phyloP scores from a whole-genome alignment of 2,113 vertebrate species.

The Panthera leo region DNA sequence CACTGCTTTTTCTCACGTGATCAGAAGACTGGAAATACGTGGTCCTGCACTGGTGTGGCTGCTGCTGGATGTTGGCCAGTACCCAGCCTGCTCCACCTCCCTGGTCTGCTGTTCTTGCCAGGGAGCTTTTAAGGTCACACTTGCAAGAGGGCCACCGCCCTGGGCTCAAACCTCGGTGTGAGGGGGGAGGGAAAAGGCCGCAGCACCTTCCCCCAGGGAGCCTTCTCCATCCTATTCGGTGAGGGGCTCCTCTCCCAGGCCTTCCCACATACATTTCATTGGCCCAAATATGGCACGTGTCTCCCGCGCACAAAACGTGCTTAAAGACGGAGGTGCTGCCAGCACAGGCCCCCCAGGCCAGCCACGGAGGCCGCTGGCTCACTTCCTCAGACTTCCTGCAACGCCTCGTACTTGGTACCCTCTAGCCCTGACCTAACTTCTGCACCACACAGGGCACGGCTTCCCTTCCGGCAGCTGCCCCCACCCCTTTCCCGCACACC shows the following conservation, averaged over 20 bases:
- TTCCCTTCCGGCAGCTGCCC: background rate
- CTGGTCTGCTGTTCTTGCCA: background rate
- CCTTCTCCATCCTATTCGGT: background rate
- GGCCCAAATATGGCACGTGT: accelerated
- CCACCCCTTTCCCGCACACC: background rate
- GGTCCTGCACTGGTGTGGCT: background rate
- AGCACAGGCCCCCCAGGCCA: accelerated
- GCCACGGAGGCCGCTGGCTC: background rate
- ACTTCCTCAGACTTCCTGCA: background rate
- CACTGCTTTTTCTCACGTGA: background rate
- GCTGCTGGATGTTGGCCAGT: too few species aligned
- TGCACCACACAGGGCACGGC: accelerated
- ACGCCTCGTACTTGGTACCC: too few species aligned
- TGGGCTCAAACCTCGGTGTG: background rate
- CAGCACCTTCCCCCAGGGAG: background rate
- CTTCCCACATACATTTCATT: background rate
- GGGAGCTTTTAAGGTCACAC: background rate
- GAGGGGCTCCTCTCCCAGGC: background rate
- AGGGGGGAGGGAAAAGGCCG: background rate
- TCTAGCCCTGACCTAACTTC: background rate
- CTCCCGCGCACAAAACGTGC: background rate
- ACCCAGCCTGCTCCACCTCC: background rate
- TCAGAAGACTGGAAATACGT: too few species aligned
- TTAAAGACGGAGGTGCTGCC: background rate
- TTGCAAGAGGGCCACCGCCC: background rate